Percentiles rank a stretch among this genome's conserved stretches.
Evolutionary conservation across 2,797 vertebrate species (phyloP).

Genomic region (Australoheros facetus): DNA sequence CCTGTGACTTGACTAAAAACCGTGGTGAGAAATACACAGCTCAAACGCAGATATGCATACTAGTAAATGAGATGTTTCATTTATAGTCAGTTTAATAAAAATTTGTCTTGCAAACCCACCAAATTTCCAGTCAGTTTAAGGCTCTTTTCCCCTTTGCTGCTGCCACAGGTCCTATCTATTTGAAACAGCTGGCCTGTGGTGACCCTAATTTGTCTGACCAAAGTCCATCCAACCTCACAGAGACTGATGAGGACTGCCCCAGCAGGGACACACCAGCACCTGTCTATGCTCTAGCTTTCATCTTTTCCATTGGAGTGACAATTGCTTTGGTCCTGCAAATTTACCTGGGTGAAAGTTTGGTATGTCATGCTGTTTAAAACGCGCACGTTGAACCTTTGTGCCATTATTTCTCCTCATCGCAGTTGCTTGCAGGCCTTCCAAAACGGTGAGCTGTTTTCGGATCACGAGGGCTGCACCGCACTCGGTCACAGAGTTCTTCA

Average conservation of each 20-base stretch:
- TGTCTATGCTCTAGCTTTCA: slow-evolving; percentile 78
- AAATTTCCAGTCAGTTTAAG: background rate
- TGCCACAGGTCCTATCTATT: slow-evolving; percentile 77
- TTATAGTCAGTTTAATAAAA: background rate
- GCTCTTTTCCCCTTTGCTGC: background rate
- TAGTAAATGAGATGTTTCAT: background rate
- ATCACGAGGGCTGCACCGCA: slow-evolving; percentile 80
- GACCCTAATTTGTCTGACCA: slow-evolving; percentile 79
- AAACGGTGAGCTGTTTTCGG: slow-evolving; percentile 82
- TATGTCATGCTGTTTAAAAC: slow-evolving; percentile 34
- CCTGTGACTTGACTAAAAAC: slow-evolving; percentile 66
- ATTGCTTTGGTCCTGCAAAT: slow-evolving; percentile 86
- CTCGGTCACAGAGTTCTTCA: slow-evolving; percentile 82
- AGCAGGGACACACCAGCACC: slow-evolving; percentile 74
- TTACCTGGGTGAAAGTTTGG: slow-evolving; percentile 83
- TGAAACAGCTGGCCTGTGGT: slow-evolving; percentile 83
- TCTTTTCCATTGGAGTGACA: slow-evolving; percentile 82
- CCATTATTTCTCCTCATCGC: background rate
- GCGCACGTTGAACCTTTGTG: background rate
- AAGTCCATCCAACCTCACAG: slow-evolving; percentile 70
- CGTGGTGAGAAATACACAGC: slow-evolving; percentile 75
- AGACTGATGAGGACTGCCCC: slow-evolving; percentile 53
- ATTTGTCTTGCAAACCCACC: background rate
- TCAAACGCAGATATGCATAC: background rate
- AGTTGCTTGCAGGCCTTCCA: slow-evolving; percentile 77